A percentile compares a stretch with the other conserved stretches of the same genome.
These are phyloP conservation scores for Panthera tigris DNA, from an alignment of 2,113 vertebrate genomes.

Conservation along the genomic window DNA sequence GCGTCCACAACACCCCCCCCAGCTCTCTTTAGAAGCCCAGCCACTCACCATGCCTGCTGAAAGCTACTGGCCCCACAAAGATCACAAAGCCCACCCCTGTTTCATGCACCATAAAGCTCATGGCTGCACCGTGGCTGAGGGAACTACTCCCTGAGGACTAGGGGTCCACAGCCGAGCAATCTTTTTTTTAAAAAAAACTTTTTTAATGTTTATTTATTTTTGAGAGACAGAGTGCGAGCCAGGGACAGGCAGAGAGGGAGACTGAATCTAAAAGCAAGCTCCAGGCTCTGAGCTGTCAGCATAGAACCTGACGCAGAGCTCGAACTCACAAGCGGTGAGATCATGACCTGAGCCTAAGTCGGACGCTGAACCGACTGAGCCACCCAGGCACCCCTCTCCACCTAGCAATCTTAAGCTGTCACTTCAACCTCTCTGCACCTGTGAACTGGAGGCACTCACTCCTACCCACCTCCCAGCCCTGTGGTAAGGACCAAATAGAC, in stretches of 20 bases:
- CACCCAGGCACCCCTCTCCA: too few relatives aligned
- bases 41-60: neutral
- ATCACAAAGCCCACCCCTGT: neutral
- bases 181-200: neutral
- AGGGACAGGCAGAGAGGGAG: too few relatives aligned
- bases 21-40: neutral
- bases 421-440: neutral
- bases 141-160: neutral
- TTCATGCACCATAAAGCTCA: neutral
- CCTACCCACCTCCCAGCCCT: neutral
- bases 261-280: too few relatives aligned
- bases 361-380: too few relatives aligned
- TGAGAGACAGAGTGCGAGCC: too few relatives aligned
- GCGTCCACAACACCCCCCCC: accelerated
- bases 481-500: neutral
- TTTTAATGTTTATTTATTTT: too few relatives aligned
- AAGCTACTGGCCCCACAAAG: neutral
- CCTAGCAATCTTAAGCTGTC: neutral
- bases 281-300: too few relatives aligned
- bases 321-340: too few relatives aligned
- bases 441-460: neutral
- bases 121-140: neutral
- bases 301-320: too few relatives aligned
- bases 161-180: too few relatives aligned
- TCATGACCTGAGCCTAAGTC: too few relatives aligned